Percentiles rank a stretch among this genome's conserved stretches.
phyloP scores from a whole-genome alignment of 2,113 vertebrate species.

The Chaenocephalus aceratus region DNA sequence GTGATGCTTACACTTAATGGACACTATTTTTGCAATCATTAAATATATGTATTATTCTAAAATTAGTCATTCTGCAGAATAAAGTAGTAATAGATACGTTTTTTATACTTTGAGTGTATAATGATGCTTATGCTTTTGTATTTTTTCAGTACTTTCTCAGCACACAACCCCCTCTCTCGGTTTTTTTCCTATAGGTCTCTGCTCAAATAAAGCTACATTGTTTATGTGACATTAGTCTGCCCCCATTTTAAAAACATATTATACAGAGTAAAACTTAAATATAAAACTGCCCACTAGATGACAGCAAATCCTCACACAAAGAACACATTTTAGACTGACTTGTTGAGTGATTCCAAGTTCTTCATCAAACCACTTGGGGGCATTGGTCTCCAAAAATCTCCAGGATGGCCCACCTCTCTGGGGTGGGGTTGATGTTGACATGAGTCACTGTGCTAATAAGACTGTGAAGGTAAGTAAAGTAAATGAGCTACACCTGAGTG shows the following conservation, averaged over 20 bases:
- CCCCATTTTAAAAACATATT: not conserved
- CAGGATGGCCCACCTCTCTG: not conserved
- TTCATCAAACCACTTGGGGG: slow-evolving; percentile 5
- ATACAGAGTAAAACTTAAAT: not conserved
- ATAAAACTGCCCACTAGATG: slow-evolving; percentile 43
- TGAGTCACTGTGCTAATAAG: not conserved
- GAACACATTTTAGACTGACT: not conserved
- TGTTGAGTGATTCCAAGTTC: not conserved
- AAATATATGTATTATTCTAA: not conserved
- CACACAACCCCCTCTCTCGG: too few species aligned
- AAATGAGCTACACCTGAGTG: too few species aligned
- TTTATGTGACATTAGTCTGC: not conserved
- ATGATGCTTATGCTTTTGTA: too few species aligned
- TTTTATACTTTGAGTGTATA: too few species aligned
- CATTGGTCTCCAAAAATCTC: not conserved
- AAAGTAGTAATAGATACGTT: too few species aligned
- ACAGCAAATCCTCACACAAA: slow-evolving; percentile 34
- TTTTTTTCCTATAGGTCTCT: not conserved
- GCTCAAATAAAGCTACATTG: not conserved
- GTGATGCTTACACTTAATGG: not conserved
- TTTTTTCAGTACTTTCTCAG: not conserved
- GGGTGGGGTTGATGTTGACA: not conserved
- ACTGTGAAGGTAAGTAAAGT: too few species aligned
- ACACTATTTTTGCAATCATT: not conserved
- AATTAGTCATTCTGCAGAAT: not conserved